Evolutionary conservation across 2,113 vertebrate species (phyloP).

Genomic region (Siniperca knerii): DNA sequence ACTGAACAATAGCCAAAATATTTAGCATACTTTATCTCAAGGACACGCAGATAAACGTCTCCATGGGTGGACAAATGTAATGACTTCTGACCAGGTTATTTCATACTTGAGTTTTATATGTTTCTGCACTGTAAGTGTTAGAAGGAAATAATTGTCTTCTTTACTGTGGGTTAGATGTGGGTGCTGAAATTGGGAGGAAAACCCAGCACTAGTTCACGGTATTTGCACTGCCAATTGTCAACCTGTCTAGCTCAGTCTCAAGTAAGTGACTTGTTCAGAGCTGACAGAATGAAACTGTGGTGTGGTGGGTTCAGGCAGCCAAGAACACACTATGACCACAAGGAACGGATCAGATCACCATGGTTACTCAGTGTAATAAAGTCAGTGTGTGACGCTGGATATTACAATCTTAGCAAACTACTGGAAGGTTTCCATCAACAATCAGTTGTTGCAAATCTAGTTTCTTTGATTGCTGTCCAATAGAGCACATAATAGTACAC

Average conservation of each 20-base stretch:
- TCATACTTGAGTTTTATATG: neutral
- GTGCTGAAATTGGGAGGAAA: neutral
- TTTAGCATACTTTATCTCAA: constrained; percentile 47
- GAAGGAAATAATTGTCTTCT: neutral
- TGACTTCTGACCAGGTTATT: constrained; percentile 5
- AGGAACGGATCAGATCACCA: constrained; percentile 71
- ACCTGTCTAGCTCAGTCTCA: constrained; percentile 50
- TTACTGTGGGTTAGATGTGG: neutral
- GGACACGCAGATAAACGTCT: constrained; percentile 39
- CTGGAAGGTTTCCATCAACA: constrained; percentile 40
- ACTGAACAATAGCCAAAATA: constrained; percentile 59
- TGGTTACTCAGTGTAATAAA: constrained; percentile 77
- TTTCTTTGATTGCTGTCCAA: constrained; percentile 4
- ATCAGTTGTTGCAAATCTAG: constrained; percentile 1
- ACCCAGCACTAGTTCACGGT: constrained; percentile 9
- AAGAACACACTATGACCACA: constrained; percentile 58
- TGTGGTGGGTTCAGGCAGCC: constrained; percentile 60
- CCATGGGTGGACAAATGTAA: neutral
- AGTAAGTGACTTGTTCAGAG: constrained; percentile 48
- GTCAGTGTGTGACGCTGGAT: constrained; percentile 62
- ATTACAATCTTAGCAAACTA: constrained; percentile 40
- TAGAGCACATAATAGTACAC: constrained; percentile 18
- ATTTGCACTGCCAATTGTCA: constrained; percentile 50
- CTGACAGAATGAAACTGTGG: constrained; percentile 50
- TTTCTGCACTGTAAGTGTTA: constrained; percentile 1